Percentiles rank a stretch among this genome's conserved stretches.
Conservation (phyloP, 2,113 vertebrate genomes). For the Centrocercus urophasianus region DNA sequence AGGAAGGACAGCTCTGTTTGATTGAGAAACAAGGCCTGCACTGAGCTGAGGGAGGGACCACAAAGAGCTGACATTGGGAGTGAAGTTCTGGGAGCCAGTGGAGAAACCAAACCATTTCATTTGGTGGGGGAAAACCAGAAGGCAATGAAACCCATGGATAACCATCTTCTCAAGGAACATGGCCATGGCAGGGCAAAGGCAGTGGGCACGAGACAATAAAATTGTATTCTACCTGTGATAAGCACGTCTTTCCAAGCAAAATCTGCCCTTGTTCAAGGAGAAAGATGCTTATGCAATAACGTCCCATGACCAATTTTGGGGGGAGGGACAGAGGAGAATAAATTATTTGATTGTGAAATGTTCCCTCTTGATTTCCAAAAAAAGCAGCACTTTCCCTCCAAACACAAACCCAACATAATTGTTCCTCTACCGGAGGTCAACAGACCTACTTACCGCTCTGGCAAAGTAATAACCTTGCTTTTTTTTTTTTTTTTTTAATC, state of each 20-base stretch:
- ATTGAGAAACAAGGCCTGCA: accelerated
- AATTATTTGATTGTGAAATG: slow-evolving; percentile 44
- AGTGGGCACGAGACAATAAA: neutral
- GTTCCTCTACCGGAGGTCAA: neutral
- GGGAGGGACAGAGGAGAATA: slow-evolving; percentile 32
- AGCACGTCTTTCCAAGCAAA: neutral
- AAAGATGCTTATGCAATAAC: slow-evolving; percentile 33
- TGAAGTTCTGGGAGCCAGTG: neutral
- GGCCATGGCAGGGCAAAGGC: accelerated
- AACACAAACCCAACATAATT: slow-evolving; percentile 5
- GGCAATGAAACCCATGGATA: accelerated
- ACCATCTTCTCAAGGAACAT: neutral
- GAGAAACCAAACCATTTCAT: neutral
- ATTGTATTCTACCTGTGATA: neutral
- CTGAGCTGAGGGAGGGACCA: neutral
- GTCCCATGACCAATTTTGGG: neutral
- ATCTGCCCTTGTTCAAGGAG: slow-evolving; percentile 41
- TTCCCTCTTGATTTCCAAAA: slow-evolving; percentile 28
- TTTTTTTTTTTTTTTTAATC: neutral
- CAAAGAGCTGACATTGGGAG: neutral
- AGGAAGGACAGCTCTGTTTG: neutral
- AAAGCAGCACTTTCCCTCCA: slow-evolving; percentile 12
- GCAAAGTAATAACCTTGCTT: neutral
- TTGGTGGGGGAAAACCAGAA: neutral
- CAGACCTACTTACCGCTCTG: neutral